Conservation (phyloP, 92 coral and sea anemone species). For the Pocillopora meandrina region DNA sequence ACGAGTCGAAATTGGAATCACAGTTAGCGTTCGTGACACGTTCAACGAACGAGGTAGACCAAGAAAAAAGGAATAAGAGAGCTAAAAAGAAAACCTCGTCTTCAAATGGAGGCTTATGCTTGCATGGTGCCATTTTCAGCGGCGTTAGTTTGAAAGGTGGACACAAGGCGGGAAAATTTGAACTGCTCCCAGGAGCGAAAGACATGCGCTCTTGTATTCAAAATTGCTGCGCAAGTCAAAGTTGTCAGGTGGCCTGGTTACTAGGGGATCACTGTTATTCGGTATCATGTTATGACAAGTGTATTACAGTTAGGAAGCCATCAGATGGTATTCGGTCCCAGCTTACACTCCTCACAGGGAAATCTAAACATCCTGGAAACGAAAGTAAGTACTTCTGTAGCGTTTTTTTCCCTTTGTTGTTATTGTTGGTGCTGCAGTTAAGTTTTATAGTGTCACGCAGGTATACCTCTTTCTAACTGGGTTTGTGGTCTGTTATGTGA, state of each 20-base stretch:
- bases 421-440: not conserved
- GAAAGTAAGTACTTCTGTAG: conserved; percentile 73
- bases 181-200: conserved; percentile 66
- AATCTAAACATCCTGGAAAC: conserved; percentile 45
- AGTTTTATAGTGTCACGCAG: too few relatives aligned
- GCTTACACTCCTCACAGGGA: conserved; percentile 65
- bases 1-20: conserved; percentile 61
- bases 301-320: conserved; percentile 63
- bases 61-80: conserved; percentile 7
- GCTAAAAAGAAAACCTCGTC: conserved; percentile 37
- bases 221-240: conserved; percentile 75
- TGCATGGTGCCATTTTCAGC: conserved; percentile 67
- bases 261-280: conserved; percentile 90
- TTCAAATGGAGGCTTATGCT: conserved; percentile 61
- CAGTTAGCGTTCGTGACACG: conserved; percentile 69
- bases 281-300: conserved; percentile 85
- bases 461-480: not conserved
- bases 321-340: conserved; percentile 51
- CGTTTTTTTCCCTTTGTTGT: not conserved
- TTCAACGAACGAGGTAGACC: not conserved
- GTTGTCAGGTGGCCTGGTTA: conserved; percentile 87
- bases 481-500: not conserved
- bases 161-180: conserved; percentile 77
- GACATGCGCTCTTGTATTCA: conserved; percentile 82
- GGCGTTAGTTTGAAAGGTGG: conserved; percentile 85